Conservation (phyloP, 2,888 invertebrate species). For the Eilema griseolum region DNA sequence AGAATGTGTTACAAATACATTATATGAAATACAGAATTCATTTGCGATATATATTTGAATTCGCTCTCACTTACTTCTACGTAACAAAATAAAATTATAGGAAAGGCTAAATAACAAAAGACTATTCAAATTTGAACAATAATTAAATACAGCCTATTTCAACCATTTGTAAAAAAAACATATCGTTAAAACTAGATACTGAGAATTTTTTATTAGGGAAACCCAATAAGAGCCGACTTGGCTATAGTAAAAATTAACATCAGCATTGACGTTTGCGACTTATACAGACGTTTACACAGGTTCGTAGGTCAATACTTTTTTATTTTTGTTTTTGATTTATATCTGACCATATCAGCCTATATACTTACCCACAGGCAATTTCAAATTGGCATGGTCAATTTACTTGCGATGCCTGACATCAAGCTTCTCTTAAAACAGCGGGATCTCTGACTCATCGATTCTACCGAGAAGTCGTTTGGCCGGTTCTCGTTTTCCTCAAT, state of each 20-base stretch:
- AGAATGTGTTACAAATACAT: not conserved
- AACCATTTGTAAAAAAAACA: not conserved
- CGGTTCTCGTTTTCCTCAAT: slow-evolving; percentile 56
- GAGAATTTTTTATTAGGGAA: no score
- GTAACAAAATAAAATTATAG: not conserved
- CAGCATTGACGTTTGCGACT: no score
- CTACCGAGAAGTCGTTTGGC: slow-evolving; percentile 54
- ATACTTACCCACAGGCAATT: no score
- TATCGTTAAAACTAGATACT: not conserved
- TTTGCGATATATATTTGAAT: not conserved
- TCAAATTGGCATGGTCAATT: no score
- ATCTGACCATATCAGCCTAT: no score
- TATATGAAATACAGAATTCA: not conserved
- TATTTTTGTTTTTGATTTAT: no score
- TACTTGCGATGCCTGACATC: slow-evolving; percentile 5
- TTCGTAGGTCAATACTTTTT: no score
- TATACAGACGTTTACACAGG: no score
- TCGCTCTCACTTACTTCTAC: not conserved
- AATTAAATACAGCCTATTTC: not conserved
- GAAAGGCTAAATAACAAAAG: no score
- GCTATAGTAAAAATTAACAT: no score
- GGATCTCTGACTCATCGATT: slow-evolving; percentile 55
- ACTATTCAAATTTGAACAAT: not conserved
- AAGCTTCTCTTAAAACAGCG: slow-evolving; percentile 39
- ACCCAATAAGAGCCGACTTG: no score